A percentile compares a stretch with the other conserved stretches of the same genome.
Conservation (phyloP, 2,888 invertebrate genomes). For the Helicoverpa assulta region DNA sequence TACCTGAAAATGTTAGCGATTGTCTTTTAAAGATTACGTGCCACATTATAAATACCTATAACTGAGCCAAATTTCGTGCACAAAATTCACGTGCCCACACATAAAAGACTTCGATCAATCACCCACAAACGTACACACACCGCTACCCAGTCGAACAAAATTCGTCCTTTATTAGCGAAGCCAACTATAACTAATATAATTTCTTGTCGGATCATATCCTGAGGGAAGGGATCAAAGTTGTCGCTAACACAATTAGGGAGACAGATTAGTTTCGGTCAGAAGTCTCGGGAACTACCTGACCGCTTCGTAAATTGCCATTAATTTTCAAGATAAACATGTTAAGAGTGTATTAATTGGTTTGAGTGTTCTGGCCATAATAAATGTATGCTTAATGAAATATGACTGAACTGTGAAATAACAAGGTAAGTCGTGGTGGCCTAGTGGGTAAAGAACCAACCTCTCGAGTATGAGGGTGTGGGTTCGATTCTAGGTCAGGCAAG, state of each 20-base stretch:
- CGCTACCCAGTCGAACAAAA: slow-evolving; percentile 59
- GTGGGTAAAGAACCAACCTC: no score
- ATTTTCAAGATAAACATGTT: slow-evolving; percentile 73
- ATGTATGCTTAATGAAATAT: neutral
- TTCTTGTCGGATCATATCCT: slow-evolving; percentile 87
- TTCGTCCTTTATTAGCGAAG: slow-evolving; percentile 84
- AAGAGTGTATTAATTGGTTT: slow-evolving; percentile 56
- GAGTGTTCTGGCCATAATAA: slow-evolving; percentile 3
- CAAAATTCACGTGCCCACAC: slow-evolving; percentile 9
- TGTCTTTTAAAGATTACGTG: no score
- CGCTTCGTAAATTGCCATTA: slow-evolving; percentile 79
- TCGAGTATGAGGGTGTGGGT: no score
- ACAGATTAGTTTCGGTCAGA: slow-evolving; percentile 88
- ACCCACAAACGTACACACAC: slow-evolving; percentile 11
- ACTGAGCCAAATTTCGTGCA: neutral
- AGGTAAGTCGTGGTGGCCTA: no score
- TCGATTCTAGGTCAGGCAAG: no score
- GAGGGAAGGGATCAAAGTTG: slow-evolving; percentile 89
- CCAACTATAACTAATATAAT: slow-evolving; percentile 89
- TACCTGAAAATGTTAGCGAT: no score
- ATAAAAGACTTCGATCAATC: slow-evolving; percentile 38
- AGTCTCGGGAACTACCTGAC: slow-evolving; percentile 78
- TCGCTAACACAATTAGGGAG: slow-evolving; percentile 88
- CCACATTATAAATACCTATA: neutral
- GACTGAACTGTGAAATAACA: no score